phyloP scores from a whole-genome alignment of 2,797 vertebrate species.

The Enteromius anoplus region DNA sequence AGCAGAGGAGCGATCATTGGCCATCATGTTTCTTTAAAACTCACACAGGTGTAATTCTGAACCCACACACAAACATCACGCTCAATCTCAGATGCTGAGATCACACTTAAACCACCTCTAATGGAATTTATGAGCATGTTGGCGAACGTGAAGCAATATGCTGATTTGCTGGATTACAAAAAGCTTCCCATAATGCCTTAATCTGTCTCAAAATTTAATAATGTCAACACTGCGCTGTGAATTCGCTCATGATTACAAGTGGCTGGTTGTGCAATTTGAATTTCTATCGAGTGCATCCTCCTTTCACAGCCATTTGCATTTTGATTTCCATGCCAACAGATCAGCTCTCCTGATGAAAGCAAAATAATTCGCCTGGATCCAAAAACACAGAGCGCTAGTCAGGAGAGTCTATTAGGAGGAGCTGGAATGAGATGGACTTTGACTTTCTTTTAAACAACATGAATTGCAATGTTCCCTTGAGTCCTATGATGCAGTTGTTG shows the following conservation, averaged over 20 bases:
- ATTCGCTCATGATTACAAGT: constrained; percentile 34
- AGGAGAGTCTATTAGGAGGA: constrained; percentile 16
- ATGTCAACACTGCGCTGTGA: constrained; percentile 23
- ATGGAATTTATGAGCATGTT: constrained; percentile 34
- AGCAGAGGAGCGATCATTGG: not conserved
- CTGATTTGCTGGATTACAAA: constrained; percentile 40
- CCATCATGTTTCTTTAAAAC: not conserved
- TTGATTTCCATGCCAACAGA: constrained; percentile 47
- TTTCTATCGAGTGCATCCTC: constrained; percentile 44
- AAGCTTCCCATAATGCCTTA: constrained; percentile 30
- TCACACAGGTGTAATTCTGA: not conserved
- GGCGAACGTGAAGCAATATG: constrained; percentile 36
- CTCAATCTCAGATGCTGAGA: constrained; percentile 10
- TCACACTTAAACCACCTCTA: constrained; percentile 20
- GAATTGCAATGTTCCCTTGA: not conserved
- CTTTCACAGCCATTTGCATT: constrained; percentile 43
- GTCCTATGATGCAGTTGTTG: constrained; percentile 7
- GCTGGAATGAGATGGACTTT: constrained; percentile 7
- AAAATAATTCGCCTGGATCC: constrained; percentile 28
- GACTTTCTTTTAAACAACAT: constrained; percentile 1
- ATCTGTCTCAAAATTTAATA: constrained; percentile 32
- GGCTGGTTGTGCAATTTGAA: constrained; percentile 33
- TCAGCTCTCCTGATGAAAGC: constrained; percentile 42
- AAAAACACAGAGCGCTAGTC: not conserved
- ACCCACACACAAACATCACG: not conserved